A percentile compares a stretch with the other conserved stretches of the same genome.
phyloP scores from a whole-genome alignment of 2,113 vertebrate genomes.

The Oxyura jamaicensis region DNA sequence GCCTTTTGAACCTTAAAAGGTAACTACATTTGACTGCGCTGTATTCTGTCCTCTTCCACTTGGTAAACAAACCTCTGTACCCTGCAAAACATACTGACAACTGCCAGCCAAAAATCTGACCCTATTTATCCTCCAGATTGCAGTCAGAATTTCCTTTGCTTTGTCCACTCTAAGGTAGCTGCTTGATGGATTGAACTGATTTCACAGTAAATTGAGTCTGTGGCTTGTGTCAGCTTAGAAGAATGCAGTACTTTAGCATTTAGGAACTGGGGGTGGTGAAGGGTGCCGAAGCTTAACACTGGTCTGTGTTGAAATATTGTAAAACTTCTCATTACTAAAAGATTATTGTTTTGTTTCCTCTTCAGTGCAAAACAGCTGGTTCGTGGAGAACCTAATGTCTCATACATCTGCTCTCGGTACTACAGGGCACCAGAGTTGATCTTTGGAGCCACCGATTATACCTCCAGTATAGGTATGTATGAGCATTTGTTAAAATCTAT shows the following conservation, averaged over 20 bases:
- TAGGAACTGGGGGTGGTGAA: background rate
- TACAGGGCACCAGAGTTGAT: constrained; percentile 99
- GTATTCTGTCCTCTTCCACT: background rate
- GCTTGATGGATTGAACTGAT: background rate
- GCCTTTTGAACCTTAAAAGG: background rate
- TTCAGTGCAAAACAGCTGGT: constrained; percentile 97
- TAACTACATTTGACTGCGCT: background rate
- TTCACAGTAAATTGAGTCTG: background rate
- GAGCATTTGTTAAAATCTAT: background rate
- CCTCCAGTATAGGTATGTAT: constrained; percentile 95
- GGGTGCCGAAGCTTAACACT: background rate
- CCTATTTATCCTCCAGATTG: background rate
- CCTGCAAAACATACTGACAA: background rate
- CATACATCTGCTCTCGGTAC: constrained; percentile 99
- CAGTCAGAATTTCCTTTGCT: background rate
- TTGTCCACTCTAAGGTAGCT: background rate
- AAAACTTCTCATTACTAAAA: background rate
- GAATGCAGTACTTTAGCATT: background rate
- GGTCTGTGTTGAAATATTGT: background rate
- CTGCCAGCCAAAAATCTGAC: background rate
- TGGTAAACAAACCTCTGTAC: background rate
- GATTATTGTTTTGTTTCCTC: constrained; percentile 9
- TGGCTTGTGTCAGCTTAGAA: background rate
- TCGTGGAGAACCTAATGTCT: constrained; percentile 97
- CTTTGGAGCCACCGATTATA: constrained; percentile 99